phyloP scores from a whole-genome alignment of 2,888 invertebrate genomes.

The Plutella xylostella region DNA sequence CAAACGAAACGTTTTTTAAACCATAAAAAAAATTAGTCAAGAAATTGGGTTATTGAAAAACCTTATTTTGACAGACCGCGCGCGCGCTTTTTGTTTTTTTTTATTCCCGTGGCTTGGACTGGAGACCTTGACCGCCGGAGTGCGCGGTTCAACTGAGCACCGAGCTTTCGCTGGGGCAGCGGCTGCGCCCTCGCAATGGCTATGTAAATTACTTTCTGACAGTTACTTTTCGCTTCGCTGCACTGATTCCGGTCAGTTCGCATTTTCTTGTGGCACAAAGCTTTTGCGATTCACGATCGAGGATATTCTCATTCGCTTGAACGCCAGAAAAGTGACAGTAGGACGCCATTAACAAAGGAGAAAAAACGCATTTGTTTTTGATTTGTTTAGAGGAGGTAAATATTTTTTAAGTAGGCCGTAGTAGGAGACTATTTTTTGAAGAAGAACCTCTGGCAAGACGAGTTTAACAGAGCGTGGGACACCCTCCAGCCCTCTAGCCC shows the following conservation, averaged over 20 bases:
- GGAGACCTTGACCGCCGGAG: conserved; percentile 46
- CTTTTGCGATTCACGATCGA: too few relatives aligned
- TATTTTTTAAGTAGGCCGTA: too few relatives aligned
- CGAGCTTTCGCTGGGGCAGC: conserved; percentile 32
- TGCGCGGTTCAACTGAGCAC: conserved; percentile 57
- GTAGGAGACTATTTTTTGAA: too few relatives aligned
- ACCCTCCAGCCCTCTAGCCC: too few relatives aligned
- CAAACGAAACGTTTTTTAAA: conserved; percentile 15
- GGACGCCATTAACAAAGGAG: too few relatives aligned
- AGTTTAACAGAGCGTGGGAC: too few relatives aligned
- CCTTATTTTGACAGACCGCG: conserved; percentile 42
- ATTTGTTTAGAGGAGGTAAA: too few relatives aligned
- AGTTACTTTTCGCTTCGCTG: conserved; percentile 63
- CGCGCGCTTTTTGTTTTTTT: conserved; percentile 52
- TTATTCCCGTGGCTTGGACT: conserved; percentile 22
- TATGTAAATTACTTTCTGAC: conserved; percentile 62
- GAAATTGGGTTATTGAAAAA: conserved; percentile 17
- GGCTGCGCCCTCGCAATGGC: conserved; percentile 32
- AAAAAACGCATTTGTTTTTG: too few relatives aligned
- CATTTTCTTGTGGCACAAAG: conserved; percentile 1
- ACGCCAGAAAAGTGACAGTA: too few relatives aligned
- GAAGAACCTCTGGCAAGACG: too few relatives aligned
- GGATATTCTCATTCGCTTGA: too few relatives aligned
- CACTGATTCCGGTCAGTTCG: conserved; percentile 41
- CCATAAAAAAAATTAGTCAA: too few relatives aligned